Conservation (phyloP, 2,113 vertebrate species). For the Regulus satrapa region DNA sequence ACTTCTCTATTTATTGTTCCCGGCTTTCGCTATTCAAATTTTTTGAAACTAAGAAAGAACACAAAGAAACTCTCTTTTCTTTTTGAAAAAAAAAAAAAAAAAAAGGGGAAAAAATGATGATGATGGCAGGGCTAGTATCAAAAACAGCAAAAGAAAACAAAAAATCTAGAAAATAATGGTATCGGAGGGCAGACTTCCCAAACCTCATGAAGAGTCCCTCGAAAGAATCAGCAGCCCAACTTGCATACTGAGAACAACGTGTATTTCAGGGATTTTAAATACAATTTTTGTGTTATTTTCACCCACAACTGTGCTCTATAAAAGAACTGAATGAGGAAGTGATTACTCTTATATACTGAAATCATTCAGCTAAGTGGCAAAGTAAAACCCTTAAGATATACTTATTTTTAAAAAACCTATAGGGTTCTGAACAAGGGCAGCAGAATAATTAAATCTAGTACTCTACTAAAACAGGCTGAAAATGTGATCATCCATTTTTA, state of each 20-base stretch:
- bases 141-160: not conserved
- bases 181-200: not conserved
- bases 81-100: not conserved
- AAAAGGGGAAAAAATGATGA: accelerated
- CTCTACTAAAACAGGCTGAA: constrained; percentile 9
- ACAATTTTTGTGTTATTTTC: not conserved
- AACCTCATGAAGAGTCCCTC: not conserved
- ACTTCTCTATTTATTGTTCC: accelerated
- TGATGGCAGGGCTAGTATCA: not conserved
- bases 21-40: accelerated
- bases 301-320: not conserved
- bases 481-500: constrained; percentile 51
- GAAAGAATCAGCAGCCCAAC: not conserved
- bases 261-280: not conserved
- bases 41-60: not conserved
- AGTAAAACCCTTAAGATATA: not conserved
- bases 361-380: not conserved
- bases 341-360: not conserved
- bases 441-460: constrained; percentile 40
- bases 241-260: not conserved
- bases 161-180: not conserved
- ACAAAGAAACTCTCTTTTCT: not conserved
- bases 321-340: not conserved
- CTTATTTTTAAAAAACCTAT: not conserved
- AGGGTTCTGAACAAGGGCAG: constrained; percentile 15